Conservation (phyloP, 2,797 vertebrate species). For the Rhinophrynus dorsalis region DNA sequence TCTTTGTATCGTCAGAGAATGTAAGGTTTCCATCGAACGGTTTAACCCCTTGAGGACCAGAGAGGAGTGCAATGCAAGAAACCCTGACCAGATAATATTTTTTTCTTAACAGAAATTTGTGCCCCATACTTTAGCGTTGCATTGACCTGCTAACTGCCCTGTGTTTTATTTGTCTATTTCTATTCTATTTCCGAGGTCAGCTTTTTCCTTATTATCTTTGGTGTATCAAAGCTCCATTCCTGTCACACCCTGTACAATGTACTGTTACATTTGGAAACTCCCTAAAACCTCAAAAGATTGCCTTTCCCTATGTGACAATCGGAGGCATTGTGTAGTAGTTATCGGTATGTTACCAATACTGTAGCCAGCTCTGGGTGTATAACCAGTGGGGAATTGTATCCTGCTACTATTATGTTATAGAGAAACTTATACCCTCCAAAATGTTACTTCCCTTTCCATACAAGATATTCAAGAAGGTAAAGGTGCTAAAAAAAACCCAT, state of each 20-base stretch:
- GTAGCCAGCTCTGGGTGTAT: background rate
- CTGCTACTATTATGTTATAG: no score
- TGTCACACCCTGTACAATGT: conserved; percentile 21
- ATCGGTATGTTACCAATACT: background rate
- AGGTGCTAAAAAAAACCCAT: background rate
- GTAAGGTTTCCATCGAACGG: no score
- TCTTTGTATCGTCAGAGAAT: no score
- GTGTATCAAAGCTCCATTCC: background rate
- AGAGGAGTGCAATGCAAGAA: no score
- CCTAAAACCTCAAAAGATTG: conserved; percentile 24
- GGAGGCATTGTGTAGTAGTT: background rate
- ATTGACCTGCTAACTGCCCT: background rate
- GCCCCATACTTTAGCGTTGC: no score
- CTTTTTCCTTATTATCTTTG: conserved; percentile 5
- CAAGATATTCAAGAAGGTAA: background rate
- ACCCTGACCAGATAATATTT: no score
- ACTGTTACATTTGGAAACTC: background rate
- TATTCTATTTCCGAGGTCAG: background rate
- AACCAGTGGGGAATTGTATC: background rate
- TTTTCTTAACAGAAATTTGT: no score
- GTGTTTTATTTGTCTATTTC: background rate
- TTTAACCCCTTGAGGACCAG: no score
- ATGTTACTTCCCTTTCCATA: background rate
- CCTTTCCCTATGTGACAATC: conserved; percentile 21
- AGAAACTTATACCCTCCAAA: background rate